Conservation (phyloP, 2,888 invertebrate species). For the Cosmopolites sordidus region DNA sequence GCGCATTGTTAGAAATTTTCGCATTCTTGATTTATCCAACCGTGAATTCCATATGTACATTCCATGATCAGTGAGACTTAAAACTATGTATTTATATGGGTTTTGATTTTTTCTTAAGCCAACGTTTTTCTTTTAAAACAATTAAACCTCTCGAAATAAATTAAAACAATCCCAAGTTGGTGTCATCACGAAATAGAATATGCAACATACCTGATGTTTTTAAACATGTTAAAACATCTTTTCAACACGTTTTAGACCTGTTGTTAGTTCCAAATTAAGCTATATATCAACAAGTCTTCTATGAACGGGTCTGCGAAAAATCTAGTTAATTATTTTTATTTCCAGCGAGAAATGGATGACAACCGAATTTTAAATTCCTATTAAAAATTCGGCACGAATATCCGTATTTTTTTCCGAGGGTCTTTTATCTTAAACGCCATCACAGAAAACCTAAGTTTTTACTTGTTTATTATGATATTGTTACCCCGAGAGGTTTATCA, state of each 20-base stretch:
- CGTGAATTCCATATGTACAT: constrained; percentile 47
- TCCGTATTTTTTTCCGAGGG: constrained; percentile 1
- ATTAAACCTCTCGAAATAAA: constrained; percentile 21
- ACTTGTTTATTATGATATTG: background rate
- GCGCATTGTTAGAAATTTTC: constrained; percentile 31
- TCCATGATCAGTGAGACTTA: constrained; percentile 44
- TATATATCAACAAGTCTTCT: too few relatives aligned
- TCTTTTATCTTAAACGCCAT: background rate
- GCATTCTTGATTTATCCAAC: constrained; percentile 46
- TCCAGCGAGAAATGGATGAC: background rate
- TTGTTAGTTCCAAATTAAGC: too few relatives aligned
- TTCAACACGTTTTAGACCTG: too few relatives aligned
- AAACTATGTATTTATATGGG: constrained; percentile 41
- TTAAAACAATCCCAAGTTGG: too few relatives aligned
- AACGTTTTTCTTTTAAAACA: constrained; percentile 13
- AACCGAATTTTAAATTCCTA: background rate
- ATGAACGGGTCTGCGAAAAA: too few relatives aligned
- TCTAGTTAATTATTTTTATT: background rate
- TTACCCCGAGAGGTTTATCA: background rate
- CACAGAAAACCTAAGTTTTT: background rate
- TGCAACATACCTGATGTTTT: too few relatives aligned
- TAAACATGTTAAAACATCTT: too few relatives aligned
- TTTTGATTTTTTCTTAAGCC: constrained; percentile 35
- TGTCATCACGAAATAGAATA: too few relatives aligned
- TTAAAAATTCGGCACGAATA: background rate